Conservation (phyloP, 2,113 vertebrate species). For the Carassius carassius region DNA sequence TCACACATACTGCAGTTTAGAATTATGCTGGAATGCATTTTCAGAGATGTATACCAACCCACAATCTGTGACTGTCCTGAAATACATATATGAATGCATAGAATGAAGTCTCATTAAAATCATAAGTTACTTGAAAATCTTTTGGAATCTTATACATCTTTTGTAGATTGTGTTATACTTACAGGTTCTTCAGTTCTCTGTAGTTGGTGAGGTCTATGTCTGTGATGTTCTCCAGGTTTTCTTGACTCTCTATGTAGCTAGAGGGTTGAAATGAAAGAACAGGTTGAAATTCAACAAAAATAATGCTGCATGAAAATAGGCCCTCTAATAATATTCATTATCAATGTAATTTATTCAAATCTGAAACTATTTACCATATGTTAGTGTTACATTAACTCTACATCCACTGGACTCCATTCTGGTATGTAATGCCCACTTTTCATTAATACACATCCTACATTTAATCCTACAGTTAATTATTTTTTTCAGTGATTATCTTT, state of each 20-base stretch:
- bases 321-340: too few species aligned
- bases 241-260: constrained; percentile 87
- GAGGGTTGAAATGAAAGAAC: constrained; percentile 43
- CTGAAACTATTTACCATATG: too few species aligned
- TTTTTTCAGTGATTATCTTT: too few species aligned
- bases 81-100: neutral
- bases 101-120: too few species aligned
- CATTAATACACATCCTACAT: too few species aligned
- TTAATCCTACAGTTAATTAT: too few species aligned
- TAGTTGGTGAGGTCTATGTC: constrained; percentile 77
- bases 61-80: constrained; percentile 83
- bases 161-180: constrained; percentile 63
- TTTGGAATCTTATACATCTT: neutral
- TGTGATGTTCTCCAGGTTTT: constrained; percentile 76
- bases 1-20: constrained; percentile 86
- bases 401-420: too few species aligned
- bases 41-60: constrained; percentile 79
- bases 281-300: neutral
- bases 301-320: too few species aligned
- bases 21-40: constrained; percentile 82
- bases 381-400: too few species aligned
- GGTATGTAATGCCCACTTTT: too few species aligned
- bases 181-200: constrained; percentile 86
- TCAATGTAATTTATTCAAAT: too few species aligned
- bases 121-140: neutral